Evolutionary conservation across 2,113 vertebrate genomes (phyloP).

Genomic region (Ciconia boyciana): DNA sequence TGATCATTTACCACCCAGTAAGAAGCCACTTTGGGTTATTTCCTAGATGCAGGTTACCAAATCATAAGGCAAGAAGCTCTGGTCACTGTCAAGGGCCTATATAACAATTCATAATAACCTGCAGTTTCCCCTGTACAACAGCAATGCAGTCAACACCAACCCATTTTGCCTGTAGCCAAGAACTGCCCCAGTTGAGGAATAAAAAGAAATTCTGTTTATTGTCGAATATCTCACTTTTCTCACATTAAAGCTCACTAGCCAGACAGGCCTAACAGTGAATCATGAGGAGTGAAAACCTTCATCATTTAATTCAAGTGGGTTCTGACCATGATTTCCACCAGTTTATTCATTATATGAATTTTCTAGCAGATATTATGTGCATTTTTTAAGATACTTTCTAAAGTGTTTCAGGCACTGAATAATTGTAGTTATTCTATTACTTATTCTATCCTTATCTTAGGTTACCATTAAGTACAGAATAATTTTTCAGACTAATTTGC

Average conservation of each 20-base stretch:
- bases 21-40: background rate
- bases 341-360: background rate
- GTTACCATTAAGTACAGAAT: background rate
- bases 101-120: background rate
- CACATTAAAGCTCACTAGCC: background rate
- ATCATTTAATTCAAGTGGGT: background rate
- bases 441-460: background rate
- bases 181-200: background rate
- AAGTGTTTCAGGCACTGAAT: background rate
- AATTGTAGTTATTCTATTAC: background rate
- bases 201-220: background rate
- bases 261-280: background rate
- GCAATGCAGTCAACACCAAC: background rate
- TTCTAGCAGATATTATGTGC: fast-evolving
- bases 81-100: background rate
- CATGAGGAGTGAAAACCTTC: background rate
- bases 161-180: background rate
- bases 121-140: background rate
- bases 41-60: background rate
- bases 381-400: background rate
- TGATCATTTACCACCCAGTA: background rate
- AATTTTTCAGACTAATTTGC: background rate
- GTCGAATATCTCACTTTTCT: background rate
- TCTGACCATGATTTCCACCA: background rate
- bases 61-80: background rate